phyloP scores from a whole-genome alignment of 2,888 invertebrate genomes.

The Pollenia amentaria region DNA sequence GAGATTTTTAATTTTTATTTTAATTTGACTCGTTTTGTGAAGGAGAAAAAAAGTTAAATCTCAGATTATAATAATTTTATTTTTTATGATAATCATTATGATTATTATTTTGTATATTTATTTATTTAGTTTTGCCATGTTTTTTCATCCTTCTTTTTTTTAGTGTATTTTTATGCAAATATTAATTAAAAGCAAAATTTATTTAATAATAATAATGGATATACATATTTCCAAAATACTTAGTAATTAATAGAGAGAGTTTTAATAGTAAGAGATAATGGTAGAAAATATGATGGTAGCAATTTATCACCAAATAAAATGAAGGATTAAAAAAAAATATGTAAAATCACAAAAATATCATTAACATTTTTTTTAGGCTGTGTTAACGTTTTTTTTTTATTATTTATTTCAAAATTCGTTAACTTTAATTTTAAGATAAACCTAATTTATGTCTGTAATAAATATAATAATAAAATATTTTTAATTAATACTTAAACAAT shows the following conservation, averaged over 20 bases:
- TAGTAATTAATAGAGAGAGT: constrained; percentile 18
- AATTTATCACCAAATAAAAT: constrained; percentile 48
- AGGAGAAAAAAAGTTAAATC: not conserved
- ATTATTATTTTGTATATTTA: constrained; percentile 47
- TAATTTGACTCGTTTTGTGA: constrained; percentile 12
- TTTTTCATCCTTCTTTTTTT: not conserved
- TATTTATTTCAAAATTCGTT: constrained; percentile 54
- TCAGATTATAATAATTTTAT: constrained; percentile 1
- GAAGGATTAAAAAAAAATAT: not conserved
- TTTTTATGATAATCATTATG: not conserved
- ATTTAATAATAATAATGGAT: constrained; percentile 18
- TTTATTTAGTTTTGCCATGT: constrained; percentile 32
- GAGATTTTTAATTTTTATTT: constrained; percentile 17
- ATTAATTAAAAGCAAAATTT: constrained; percentile 12
- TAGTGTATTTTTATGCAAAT: constrained; percentile 43
- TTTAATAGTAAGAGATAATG: constrained; percentile 17
- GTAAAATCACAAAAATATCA: constrained; percentile 51
- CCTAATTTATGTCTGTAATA: constrained; percentile 57
- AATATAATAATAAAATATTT: constrained; percentile 49
- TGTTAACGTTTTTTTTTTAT: constrained; percentile 55
- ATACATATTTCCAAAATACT: constrained; percentile 34
- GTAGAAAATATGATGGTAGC: constrained; percentile 33
- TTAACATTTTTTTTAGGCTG: constrained; percentile 62
- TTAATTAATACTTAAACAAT: constrained; percentile 46
- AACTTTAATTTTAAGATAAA: constrained; percentile 61